Base-by-base conservation (phyloP, 2,888 invertebrate genomes). In the Argynnis bischoffii region DNA sequence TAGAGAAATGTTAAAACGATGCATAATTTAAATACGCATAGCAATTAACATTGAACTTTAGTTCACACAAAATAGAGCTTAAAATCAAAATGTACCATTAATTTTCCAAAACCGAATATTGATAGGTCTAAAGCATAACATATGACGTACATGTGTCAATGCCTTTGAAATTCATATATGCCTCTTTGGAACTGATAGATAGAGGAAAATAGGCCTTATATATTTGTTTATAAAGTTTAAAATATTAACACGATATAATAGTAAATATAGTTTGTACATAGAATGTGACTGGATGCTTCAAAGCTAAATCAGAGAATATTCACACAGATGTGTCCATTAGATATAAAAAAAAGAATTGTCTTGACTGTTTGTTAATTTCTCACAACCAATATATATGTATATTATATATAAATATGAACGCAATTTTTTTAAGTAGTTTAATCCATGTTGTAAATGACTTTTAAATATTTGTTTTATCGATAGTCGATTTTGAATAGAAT, bases 101-200 rank as follows among this genome's bases (percentile, higher is more conserved):
- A 50, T 41, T 41, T 41, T 41, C 55, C 35, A 48, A 66, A 68
- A 63, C 55, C 46, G 56, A 67, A 70, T 68, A 70, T 66, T 70
- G 70, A 70, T 70, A 68, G 68, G 53, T 63, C 18, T 64, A 65
- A 61, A 67, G 57, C 67, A 61, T 64, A 64, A 67, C 70, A 61
- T 57, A 68, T 64, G 70, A 60, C 64, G n/a, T 59, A 69, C 41
- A 54, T 66, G 54, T 64, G 70, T 69, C 70, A 71, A 69, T 59
- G 69, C 66, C 55, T 67, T 68, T 71, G 65, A 60, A 60, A 66
- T 65, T 56, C 65, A 56, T 57, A 69, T 41, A 41, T 59, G 48
- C 66, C 60, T 59, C 59, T 69, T 60, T 55, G 60, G 48, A 60
- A 66, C 53, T 60, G 18, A 18, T 13, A n/a, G 4, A 16, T 55